phyloP scores from a whole-genome alignment of 2,797 vertebrate species.

The Alcedo atthis region DNA sequence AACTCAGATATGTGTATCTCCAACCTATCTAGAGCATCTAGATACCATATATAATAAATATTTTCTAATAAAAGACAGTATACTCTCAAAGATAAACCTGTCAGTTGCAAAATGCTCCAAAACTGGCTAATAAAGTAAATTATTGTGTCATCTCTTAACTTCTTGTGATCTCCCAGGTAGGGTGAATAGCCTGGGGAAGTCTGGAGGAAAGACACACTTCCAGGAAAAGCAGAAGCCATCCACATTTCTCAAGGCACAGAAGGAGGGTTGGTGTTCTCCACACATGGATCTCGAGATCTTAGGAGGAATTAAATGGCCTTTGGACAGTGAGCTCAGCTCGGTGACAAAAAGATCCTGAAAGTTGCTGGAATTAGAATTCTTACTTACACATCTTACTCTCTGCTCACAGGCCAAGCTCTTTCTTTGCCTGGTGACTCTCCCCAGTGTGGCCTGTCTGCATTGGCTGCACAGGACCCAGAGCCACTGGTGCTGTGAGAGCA shows the following conservation, averaged over 20 bases:
- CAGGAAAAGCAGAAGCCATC: not conserved
- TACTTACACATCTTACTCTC: not conserved
- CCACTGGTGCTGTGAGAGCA: not conserved
- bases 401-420: not conserved
- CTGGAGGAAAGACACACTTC: not conserved
- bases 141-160: not conserved
- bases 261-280: not conserved
- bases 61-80: accelerated
- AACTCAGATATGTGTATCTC: not conserved
- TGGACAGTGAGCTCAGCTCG: not conserved
- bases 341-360: not conserved
- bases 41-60: not conserved
- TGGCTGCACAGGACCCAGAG: not conserved
- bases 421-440: not conserved
- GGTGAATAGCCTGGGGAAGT: not conserved
- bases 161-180: not conserved
- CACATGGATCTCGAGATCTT: not conserved
- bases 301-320: not conserved
- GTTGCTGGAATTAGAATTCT: not conserved
- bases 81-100: not conserved
- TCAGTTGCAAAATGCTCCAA: not conserved
- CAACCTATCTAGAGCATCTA: not conserved
- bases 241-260: not conserved
- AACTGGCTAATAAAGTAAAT: not conserved
- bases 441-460: not conserved